Conservation (phyloP, 2,113 vertebrate species). For the Carettochelys insculpta region DNA sequence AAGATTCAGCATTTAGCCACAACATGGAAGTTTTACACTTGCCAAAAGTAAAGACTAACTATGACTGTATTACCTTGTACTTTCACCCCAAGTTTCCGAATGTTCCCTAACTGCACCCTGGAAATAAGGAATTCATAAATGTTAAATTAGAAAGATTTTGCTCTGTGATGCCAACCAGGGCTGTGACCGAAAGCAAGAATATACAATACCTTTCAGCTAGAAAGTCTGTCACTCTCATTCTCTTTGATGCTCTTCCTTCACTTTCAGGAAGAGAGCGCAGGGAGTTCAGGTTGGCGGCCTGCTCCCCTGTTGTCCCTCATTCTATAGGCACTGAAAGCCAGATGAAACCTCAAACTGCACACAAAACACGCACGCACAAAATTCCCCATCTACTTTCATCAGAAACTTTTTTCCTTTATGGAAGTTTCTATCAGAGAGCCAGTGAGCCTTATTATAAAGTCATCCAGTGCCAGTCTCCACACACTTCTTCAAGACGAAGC, state of each 20-base stretch:
- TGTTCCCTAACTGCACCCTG: constrained; percentile 22
- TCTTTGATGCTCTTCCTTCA: constrained; percentile 81
- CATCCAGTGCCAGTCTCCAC: constrained; percentile 31
- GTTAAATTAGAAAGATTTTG: constrained; percentile 77
- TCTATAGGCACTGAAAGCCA: constrained; percentile 70
- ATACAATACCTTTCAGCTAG: constrained; percentile 73
- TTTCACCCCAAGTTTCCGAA: constrained; percentile 26
- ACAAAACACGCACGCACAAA: constrained; percentile 16
- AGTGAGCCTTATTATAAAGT: constrained; percentile 69
- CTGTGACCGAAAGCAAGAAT: constrained; percentile 76
- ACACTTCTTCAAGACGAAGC: constrained; percentile 42
- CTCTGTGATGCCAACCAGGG: constrained; percentile 72
- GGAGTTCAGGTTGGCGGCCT: constrained; percentile 69
- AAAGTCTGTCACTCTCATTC: constrained; percentile 76
- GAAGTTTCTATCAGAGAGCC: constrained; percentile 66
- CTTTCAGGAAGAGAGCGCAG: constrained; percentile 70
- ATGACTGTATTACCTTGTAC: neutral
- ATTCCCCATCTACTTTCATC: constrained; percentile 71
- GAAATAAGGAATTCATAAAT: constrained; percentile 74
- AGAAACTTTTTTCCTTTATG: constrained; percentile 66
- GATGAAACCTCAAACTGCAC: constrained; percentile 41
- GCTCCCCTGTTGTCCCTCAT: constrained; percentile 70
- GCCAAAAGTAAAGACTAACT: neutral
- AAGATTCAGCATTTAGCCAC: neutral
- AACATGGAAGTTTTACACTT: neutral